A percentile compares a stretch with the other conserved stretches of the same genome.
Evolutionary conservation across 2,113 vertebrate genomes (phyloP).

Genomic region (Chaetodon trifascialis): DNA sequence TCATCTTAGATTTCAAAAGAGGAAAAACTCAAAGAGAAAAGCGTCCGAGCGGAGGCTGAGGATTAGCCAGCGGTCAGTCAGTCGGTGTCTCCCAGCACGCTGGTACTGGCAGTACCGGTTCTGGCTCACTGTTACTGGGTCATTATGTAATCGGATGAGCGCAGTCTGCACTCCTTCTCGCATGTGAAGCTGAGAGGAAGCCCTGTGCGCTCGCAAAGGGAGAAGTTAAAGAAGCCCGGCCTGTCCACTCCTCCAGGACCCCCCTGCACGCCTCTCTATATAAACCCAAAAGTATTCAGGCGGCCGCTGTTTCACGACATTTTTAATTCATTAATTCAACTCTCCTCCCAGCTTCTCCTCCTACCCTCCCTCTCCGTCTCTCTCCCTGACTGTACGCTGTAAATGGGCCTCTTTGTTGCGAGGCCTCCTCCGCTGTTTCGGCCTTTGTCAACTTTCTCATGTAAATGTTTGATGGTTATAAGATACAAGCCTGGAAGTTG

Average conservation of each 20-base stretch:
- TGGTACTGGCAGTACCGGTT: conserved; percentile 78
- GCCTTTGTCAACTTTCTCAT: conserved; percentile 85
- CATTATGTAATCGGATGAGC: conserved; percentile 78
- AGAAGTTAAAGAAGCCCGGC: conserved; percentile 55
- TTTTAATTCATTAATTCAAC: conserved; percentile 86
- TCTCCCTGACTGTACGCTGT: conserved; percentile 72
- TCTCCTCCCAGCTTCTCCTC: conserved; percentile 79
- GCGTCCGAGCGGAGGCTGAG: conserved; percentile 6
- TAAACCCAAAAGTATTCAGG: conserved; percentile 73
- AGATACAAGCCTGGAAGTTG: conserved; percentile 76
- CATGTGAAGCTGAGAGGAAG: conserved; percentile 51
- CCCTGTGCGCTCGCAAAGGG: conserved; percentile 50
- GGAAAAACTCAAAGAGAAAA: neutral
- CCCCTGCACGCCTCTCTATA: conserved; percentile 63
- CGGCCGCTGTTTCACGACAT: conserved; percentile 68
- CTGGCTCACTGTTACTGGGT: conserved; percentile 71
- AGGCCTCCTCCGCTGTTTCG: conserved; percentile 78
- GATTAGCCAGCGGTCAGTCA: conserved; percentile 37
- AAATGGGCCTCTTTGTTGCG: conserved; percentile 84
- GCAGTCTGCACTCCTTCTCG: conserved; percentile 54
- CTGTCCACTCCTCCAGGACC: conserved; percentile 66
- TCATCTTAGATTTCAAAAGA: conserved; percentile 21
- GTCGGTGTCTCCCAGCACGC: conserved; percentile 55
- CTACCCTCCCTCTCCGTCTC: conserved; percentile 64
- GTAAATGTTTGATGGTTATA: conserved; percentile 73